Conservation (phyloP, 1,140 invertebrate genomes). For the Teleogryllus occipitalis region DNA sequence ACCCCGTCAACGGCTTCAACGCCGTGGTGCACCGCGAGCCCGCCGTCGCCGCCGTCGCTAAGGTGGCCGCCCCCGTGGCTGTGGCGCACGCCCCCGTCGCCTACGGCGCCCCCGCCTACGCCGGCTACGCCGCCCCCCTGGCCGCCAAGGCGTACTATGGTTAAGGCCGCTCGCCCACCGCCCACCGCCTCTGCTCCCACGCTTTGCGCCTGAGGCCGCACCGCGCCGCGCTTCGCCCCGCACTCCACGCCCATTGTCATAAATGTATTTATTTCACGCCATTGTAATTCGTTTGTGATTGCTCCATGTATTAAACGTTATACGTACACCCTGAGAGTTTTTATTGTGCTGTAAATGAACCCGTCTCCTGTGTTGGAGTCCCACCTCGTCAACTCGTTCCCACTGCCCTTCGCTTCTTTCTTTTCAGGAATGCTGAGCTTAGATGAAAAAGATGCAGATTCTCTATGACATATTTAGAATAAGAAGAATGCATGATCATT, state of each 20-base stretch:
- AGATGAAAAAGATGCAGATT: not conserved
- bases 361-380: not conserved
- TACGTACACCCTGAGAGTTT: not conserved
- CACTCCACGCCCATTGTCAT: too few relatives aligned
- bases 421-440: not conserved
- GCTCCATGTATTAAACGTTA: not conserved
- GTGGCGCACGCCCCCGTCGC: not conserved
- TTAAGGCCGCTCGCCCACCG: not conserved
- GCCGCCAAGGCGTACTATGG: not conserved
- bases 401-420: too few relatives aligned
- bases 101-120: too few relatives aligned
- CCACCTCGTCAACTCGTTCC: not conserved
- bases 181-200: not conserved
- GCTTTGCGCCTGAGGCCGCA: too few relatives aligned
- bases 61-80: not conserved
- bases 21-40: constrained; percentile 22
- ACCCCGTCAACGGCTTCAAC: constrained; percentile 26
- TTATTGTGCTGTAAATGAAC: not conserved
- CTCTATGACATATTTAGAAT: not conserved
- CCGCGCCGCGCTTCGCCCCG: too few relatives aligned
- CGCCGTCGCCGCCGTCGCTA: constrained; percentile 17
- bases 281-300: not conserved
- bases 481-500: not conserved
- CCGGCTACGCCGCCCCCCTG: too few relatives aligned
- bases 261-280: not conserved